phyloP scores from a whole-genome alignment of 2,888 invertebrate species.

The Trachelus iudaicus region DNA sequence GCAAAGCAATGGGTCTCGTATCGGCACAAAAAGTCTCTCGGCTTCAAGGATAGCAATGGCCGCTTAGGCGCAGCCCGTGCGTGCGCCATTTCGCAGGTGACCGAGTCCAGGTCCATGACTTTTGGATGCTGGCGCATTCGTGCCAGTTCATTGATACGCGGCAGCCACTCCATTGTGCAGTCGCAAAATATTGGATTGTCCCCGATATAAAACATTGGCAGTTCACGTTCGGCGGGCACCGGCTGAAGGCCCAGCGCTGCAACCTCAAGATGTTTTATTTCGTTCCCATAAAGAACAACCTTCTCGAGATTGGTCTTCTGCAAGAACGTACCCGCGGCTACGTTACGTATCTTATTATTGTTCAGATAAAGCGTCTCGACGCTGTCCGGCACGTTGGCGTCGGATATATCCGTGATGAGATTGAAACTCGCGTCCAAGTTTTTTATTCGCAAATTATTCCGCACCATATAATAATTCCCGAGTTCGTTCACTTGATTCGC shows the following conservation, averaged over 20 bases:
- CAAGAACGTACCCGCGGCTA: constrained; percentile 77
- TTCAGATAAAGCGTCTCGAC: constrained; percentile 79
- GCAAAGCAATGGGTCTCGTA: constrained; percentile 87
- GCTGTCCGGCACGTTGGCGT: constrained; percentile 78
- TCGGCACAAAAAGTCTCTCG: constrained; percentile 83
- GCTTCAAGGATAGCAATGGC: constrained; percentile 75
- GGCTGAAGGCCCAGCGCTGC: constrained; percentile 77
- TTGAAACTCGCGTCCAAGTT: constrained; percentile 84
- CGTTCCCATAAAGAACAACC: constrained; percentile 81
- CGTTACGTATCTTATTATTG: constrained; percentile 78
- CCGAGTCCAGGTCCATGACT: constrained; percentile 82
- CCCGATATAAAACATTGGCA: constrained; percentile 83
- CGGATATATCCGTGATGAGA: constrained; percentile 75
- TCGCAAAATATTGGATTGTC: constrained; percentile 87
- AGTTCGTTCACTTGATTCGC: constrained; percentile 81
- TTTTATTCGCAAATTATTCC: constrained; percentile 75
- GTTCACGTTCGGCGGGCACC: constrained; percentile 74
- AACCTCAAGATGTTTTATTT: constrained; percentile 78
- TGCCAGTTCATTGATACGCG: constrained; percentile 81
- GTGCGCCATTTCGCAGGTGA: constrained; percentile 82
- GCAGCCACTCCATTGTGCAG: constrained; percentile 89
- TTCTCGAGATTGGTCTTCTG: constrained; percentile 79
- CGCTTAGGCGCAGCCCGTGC: constrained; percentile 71
- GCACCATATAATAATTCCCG: constrained; percentile 77
- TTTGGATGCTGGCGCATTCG: constrained; percentile 80